These are phyloP conservation scores for Geopemphigus sp. DNA, from an alignment of 1,140 invertebrate genomes.

Conservation along the genomic window DNA sequence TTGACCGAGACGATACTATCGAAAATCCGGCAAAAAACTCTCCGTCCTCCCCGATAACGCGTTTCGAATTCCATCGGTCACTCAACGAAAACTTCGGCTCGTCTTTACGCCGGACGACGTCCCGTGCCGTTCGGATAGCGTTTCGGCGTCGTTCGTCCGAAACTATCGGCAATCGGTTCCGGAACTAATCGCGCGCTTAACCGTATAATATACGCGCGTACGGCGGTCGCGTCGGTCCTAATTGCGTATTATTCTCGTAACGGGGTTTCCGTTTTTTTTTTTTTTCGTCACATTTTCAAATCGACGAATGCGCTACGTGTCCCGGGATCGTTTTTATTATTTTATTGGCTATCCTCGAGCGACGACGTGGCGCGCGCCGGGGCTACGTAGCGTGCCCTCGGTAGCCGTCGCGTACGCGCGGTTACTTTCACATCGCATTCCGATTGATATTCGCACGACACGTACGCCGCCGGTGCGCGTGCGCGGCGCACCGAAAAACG, in stretches of 20 bases:
- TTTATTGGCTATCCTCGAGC: conserved; percentile 43
- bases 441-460: conserved; percentile 44
- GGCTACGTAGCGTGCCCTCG: not conserved
- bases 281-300: not conserved
- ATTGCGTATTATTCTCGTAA: not conserved
- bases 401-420: not conserved
- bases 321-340: not conserved
- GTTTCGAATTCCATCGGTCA: no score
- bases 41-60: no score
- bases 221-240: not conserved
- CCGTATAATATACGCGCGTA: no score
- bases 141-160: not conserved
- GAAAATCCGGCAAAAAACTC: no score
- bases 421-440: conserved; percentile 48
- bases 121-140: no score
- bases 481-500: not conserved
- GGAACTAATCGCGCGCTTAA: conserved; percentile 5
- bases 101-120: no score
- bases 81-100: no score
- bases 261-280: not conserved
- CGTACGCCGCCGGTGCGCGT: not conserved
- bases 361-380: not conserved
- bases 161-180: not conserved
- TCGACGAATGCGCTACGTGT: not conserved
- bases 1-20: no score